A percentile compares a stretch with the other conserved stretches of the same genome.
phyloP scores from a whole-genome alignment of 2,113 vertebrate species.

The Mormyrus lacerda region DNA sequence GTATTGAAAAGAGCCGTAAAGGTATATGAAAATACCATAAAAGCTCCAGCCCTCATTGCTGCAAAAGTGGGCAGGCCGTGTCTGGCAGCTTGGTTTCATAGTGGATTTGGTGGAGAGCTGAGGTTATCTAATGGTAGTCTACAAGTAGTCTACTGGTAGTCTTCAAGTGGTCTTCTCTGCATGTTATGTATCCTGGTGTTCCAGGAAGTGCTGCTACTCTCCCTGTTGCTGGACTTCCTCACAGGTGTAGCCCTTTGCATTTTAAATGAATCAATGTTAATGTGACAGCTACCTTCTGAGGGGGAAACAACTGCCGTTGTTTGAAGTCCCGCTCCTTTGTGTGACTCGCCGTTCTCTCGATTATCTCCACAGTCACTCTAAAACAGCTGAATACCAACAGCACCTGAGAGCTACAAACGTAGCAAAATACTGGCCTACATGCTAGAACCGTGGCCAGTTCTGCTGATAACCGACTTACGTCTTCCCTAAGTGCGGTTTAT shows the following conservation, averaged over 20 bases:
- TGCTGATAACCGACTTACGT: not conserved
- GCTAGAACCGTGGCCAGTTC: not conserved
- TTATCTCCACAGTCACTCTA: not conserved
- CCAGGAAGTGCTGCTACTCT: not conserved
- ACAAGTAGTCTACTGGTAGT: not conserved
- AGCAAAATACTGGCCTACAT: not conserved
- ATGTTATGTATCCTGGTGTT: not conserved
- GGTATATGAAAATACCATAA: not conserved
- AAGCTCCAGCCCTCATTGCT: not conserved
- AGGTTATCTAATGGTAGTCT: not conserved
- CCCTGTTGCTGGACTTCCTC: not conserved
- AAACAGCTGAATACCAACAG: not conserved
- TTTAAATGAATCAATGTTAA: not conserved
- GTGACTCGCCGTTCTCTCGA: not conserved
- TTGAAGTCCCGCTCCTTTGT: not conserved
- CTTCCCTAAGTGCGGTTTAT: not conserved
- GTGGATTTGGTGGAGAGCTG: not conserved
- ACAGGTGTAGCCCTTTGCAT: not conserved
- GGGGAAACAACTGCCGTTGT: not conserved
- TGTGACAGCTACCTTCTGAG: not conserved
- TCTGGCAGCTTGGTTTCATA: not conserved
- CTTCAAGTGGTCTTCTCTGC: not conserved
- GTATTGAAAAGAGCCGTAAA: not conserved
- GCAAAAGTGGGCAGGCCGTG: not conserved
- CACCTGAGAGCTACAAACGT: not conserved